Evolutionary conservation across 2,888 invertebrate species (phyloP), one percentile per base, ranked within the genome.

Genomic region (Allygus modestus): DNA sequence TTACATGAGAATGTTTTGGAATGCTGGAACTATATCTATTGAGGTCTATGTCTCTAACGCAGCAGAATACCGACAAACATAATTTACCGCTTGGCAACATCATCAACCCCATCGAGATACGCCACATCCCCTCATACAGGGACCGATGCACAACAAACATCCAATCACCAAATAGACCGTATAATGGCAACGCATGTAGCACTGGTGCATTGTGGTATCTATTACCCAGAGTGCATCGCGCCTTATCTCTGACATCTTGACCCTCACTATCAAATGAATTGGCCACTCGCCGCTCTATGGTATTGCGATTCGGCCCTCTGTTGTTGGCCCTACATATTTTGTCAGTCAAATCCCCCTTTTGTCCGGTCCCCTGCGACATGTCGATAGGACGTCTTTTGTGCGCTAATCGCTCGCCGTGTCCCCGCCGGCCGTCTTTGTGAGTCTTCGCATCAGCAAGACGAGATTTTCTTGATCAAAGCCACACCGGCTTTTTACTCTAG

Each of bases 261-360:
- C 77, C 77, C 54, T 51, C 71, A 11, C 73, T 43, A 73, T 73
- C 41, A 43, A 73, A 73, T 73, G 73, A 43, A 73, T 73, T 23
- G 73, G 43, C 69, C 69, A 69, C 69, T 69, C 69, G 28, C 69
- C 69, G 12, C 46, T 51, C 51, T n/a, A 77, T 75, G 75, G 75
- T 75, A 75, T 51, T 77, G 73, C 73, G 43, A 73, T 43, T 37
- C n/a, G n/a, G n/a, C 37, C 31, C n/a, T 26, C 28, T 20, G 51
- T 51, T 77, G 77, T 75, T 75, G 75, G 43, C 43, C 51, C 77
- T 46, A 51, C 77, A 77, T 77, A 77, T 77, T 77, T 77, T 77
- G 77, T 77, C 77, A 46, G 77, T 77, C 77, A 77, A 77, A 77
- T 54, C 77, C 77, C 77, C 33, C 77, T 23, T 77, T 77, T 46